Conservation (phyloP, 2,797 vertebrate species). For the Pogonophryne albipinna region DNA sequence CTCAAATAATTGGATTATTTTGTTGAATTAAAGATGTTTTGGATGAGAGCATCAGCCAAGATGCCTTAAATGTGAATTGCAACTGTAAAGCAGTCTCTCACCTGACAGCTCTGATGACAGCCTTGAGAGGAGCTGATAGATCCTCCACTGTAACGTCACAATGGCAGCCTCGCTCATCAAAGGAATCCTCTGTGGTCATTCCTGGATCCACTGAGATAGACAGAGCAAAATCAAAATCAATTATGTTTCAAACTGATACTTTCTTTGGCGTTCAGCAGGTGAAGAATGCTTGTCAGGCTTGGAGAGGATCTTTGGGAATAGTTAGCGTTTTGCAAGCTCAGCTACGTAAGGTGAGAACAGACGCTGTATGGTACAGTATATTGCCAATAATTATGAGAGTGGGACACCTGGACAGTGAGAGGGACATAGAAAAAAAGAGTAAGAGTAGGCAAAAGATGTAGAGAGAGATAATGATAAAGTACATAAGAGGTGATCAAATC, state of each 20-base stretch:
- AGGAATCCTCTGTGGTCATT: constrained; percentile 90
- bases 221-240: constrained; percentile 12
- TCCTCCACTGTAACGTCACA: constrained; percentile 96
- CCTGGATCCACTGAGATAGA: constrained; percentile 89
- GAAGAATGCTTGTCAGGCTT: constrained; percentile 58
- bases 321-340: constrained; percentile 46
- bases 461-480: constrained; percentile 16
- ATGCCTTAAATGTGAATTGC: no score
- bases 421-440: background rate
- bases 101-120: constrained; percentile 97
- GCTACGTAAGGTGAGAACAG: constrained; percentile 29
- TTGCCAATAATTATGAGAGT: constrained; percentile 46
- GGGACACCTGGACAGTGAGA: constrained; percentile 14
- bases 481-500: constrained; percentile 16
- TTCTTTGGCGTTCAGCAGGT: constrained; percentile 53
- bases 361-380: constrained; percentile 18
- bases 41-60: no score
- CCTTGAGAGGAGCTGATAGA: constrained; percentile 94
- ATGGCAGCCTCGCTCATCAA: constrained; percentile 95
- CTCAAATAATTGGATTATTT: no score
- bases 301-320: constrained; percentile 43
- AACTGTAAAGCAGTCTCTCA: constrained; percentile 66
- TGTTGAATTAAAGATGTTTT: no score
- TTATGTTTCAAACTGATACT: constrained; percentile 54
- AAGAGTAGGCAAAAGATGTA: background rate